A percentile compares a stretch with the other conserved stretches of the same genome.
These are phyloP conservation scores for Brachyhypopomus occidentalis DNA, from an alignment of 2,113 vertebrate genomes.

Conservation along the genomic window DNA sequence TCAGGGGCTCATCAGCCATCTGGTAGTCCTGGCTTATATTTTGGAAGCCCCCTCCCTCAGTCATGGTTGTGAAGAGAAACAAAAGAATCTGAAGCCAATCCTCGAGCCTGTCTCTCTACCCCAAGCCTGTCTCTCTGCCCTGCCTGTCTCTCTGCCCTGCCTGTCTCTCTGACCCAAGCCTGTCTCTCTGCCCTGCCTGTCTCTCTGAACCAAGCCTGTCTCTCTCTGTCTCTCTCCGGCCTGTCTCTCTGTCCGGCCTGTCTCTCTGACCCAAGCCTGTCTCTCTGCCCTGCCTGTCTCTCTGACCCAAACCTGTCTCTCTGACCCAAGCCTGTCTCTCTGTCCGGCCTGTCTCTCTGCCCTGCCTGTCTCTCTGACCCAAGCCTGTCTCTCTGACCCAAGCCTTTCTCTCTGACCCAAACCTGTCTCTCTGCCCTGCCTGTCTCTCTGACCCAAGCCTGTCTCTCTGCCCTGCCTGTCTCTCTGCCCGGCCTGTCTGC, in stretches of 20 bases:
- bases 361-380: background rate
- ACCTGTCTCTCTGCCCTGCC: background rate
- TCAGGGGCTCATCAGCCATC: background rate
- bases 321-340: no score
- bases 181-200: no score
- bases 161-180: background rate
- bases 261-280: no score
- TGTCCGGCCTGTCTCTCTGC: background rate
- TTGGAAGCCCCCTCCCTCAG: background rate
- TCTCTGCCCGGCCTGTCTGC: slow-evolving; percentile 7
- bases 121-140: no score
- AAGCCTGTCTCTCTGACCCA: no score
- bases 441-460: background rate
- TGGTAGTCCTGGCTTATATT: background rate
- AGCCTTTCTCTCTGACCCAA: background rate
- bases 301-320: no score
- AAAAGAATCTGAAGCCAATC: background rate
- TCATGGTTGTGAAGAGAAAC: background rate
- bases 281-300: no score
- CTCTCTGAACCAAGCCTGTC: no score
- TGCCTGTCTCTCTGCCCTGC: background rate
- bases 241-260: no score
- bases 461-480: no score
- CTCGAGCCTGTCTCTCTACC: background rate
- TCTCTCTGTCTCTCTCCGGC: no score